Conservation (phyloP, 2,888 invertebrate genomes). For the Melinaea menophilus region DNA sequence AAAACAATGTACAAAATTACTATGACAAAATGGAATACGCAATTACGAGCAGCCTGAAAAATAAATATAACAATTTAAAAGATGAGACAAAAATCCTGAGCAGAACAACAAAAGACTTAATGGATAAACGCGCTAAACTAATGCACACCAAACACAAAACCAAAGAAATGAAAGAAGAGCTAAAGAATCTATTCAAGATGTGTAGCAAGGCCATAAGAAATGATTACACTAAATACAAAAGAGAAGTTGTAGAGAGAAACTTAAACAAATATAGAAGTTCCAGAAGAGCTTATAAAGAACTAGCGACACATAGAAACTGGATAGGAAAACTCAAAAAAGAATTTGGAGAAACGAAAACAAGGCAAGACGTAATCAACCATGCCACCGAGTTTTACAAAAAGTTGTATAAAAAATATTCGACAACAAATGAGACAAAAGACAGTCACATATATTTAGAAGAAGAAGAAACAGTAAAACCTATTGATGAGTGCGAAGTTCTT, state of each 20-base stretch:
- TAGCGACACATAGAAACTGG: constrained; percentile 15
- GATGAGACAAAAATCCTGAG: background rate
- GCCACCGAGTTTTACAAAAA: constrained; percentile 9
- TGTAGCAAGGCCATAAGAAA: constrained; percentile 11
- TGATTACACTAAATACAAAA: constrained; percentile 13
- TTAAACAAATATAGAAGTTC: constrained; percentile 10
- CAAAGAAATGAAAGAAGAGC: constrained; percentile 13
- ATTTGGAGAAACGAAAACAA: constrained; percentile 2
- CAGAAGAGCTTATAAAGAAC: constrained; percentile 14
- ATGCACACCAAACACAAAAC: constrained; percentile 10
- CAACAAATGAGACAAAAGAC: no score
- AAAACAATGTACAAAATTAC: background rate
- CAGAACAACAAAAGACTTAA: constrained; percentile 1
- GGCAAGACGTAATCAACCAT: constrained; percentile 5
- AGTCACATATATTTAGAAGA: no score
- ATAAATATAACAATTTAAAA: background rate
- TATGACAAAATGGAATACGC: background rate
- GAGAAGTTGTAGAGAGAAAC: constrained; percentile 14
- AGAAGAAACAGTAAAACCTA: no score
- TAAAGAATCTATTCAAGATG: constrained; percentile 6
- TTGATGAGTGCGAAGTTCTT: no score
- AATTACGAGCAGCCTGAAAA: background rate
- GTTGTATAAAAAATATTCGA: background rate
- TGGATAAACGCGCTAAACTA: constrained; percentile 3
- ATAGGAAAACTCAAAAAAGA: constrained; percentile 7